Evolutionary conservation across 2,113 vertebrate genomes (phyloP).

Genomic region (Charadrius vociferus): DNA sequence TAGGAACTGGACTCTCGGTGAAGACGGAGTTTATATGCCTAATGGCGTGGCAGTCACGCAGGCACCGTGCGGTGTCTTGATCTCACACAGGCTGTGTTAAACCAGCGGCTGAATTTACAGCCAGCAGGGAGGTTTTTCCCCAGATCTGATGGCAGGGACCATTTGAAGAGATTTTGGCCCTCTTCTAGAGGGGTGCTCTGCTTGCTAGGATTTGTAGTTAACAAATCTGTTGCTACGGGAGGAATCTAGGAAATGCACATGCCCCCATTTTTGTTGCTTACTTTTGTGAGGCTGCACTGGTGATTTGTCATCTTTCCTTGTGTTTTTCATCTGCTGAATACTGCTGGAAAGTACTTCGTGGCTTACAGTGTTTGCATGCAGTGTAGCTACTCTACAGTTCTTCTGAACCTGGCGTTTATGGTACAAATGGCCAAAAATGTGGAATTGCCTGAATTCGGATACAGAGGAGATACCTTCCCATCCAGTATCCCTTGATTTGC

Average conservation of each 20-base stretch:
- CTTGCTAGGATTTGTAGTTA: background rate
- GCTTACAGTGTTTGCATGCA: background rate
- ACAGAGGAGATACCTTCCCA: background rate
- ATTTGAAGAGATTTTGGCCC: background rate
- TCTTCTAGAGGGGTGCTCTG: background rate
- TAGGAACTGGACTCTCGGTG: background rate
- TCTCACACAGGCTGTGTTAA: background rate
- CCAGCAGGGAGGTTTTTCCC: background rate
- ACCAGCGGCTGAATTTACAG: background rate
- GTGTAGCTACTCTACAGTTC: background rate
- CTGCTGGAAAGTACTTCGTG: background rate
- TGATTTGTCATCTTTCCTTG: background rate
- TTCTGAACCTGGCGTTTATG: background rate
- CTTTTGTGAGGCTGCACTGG: background rate
- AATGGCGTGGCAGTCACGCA: background rate
- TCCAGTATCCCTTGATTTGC: background rate
- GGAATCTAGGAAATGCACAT: background rate
- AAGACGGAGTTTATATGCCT: background rate
- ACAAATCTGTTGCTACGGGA: background rate
- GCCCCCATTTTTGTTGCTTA: background rate
- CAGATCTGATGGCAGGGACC: background rate
- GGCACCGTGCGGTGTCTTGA: background rate
- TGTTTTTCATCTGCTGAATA: background rate
- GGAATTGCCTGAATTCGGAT: background rate
- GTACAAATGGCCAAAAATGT: background rate